phyloP scores from a whole-genome alignment of 2,113 vertebrate species.

The Phyllopteryx taeniolatus region DNA sequence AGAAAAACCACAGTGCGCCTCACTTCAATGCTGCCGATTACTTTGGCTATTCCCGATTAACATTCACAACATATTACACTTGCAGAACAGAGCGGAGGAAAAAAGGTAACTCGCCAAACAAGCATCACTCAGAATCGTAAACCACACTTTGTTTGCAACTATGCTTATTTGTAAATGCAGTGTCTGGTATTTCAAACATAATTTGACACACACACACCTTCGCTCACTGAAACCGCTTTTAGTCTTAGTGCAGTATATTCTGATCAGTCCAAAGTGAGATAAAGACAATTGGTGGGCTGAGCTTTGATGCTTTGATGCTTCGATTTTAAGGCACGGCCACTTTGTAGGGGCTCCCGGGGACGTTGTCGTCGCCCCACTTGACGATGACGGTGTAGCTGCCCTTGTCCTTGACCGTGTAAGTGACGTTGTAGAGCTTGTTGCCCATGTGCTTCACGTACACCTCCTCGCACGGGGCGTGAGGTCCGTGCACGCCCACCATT shows the following conservation, averaged over 20 bases:
- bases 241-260: not conserved
- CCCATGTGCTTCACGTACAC: conserved; percentile 92
- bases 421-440: conserved; percentile 88
- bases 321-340: conserved; percentile 77
- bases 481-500: conserved; percentile 91
- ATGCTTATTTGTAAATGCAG: conserved; percentile 20
- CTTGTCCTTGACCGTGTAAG: conserved; percentile 88
- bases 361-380: conserved; percentile 89
- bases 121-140: conserved; percentile 26
- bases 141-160: conserved; percentile 22
- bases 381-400: conserved; percentile 91
- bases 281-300: not conserved
- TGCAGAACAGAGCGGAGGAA: conserved; percentile 18
- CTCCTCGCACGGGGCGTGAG: conserved; percentile 88
- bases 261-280: conserved; percentile 1
- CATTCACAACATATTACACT: conserved; percentile 41
- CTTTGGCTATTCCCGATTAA: conserved; percentile 39
- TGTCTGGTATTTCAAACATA: conserved; percentile 44
- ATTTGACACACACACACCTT: conserved; percentile 52
- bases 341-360: conserved; percentile 89
- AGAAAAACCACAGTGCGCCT: conserved; percentile 70
- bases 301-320: conserved; percentile 4
- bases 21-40: conserved; percentile 53
- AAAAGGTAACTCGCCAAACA: conserved; percentile 18
- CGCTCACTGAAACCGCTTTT: not conserved